These are phyloP conservation scores for Malurus elegans DNA, from an alignment of 2,113 vertebrate species.

Conservation along the genomic window DNA sequence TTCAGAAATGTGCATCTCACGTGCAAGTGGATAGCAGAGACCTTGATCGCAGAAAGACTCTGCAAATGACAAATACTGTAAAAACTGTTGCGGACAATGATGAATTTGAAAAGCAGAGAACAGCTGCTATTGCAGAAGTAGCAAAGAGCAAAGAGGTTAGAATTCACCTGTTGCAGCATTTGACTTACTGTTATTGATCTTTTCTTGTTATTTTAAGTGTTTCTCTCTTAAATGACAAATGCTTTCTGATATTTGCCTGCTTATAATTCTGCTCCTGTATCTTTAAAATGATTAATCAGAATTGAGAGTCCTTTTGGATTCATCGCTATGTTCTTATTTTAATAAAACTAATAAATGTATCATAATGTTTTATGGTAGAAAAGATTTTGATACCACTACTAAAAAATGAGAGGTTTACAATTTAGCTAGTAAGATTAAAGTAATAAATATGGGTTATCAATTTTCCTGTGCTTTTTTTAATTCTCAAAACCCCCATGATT, in stretches of 20 bases:
- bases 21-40: conserved; percentile 87
- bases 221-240: neutral
- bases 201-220: neutral
- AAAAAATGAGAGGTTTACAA: neutral
- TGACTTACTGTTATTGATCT: neutral
- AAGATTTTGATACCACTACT: neutral
- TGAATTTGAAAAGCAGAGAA: conserved; percentile 96
- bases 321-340: neutral
- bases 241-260: neutral
- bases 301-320: neutral
- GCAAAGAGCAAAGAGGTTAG: conserved; percentile 96
- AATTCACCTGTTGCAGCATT: neutral
- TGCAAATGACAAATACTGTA: conserved; percentile 78
- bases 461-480: neutral
- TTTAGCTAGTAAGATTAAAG: neutral
- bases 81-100: conserved; percentile 87
- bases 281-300: neutral
- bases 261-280: neutral
- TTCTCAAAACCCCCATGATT: neutral
- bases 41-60: conserved; percentile 91
- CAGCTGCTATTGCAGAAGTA: conserved; percentile 95
- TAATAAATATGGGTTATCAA: neutral
- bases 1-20: conserved; percentile 84
- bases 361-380: neutral
- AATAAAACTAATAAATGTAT: neutral